Base-by-base conservation (phyloP, 1,140 invertebrate genomes). In the Cephus cinctus region DNA sequence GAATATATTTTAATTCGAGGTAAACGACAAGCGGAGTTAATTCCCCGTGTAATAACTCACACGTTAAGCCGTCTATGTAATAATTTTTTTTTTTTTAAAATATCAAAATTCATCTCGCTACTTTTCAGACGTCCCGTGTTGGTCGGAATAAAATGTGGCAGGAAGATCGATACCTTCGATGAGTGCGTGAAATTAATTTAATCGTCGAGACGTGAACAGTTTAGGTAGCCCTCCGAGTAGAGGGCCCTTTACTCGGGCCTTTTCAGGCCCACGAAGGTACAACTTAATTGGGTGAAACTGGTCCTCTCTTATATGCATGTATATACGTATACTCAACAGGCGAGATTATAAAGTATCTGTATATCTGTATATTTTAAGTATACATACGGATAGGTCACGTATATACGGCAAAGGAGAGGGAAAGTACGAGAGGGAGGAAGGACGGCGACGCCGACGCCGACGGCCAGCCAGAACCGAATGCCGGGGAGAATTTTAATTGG, bases 271-370 rank as follows among this genome's bases (percentile, higher is more conserved):
- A 38, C 39, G 54, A 39, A 54, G 49, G 57, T 68, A 74, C 73
- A 69, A 74, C 66, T 76, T 76, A 76, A 76, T 76, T 76, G 70
- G 69, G 56, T 51, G 59, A 64, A 71, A 70, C 66, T 73, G 69
- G 69, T 69, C 65, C 47, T 62, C n/a, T n/a, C n/a, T 27, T n/a
- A n/a, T n/a, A n/a, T n/a, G n/a, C n/a, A n/a, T n/a, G n/a, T n/a
- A n/a, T n/a, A n/a, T n/a, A n/a, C n/a, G n/a, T n/a, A n/a, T n/a
- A n/a, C n/a, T n/a, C n/a, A n/a, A n/a, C n/a, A n/a, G n/a, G n/a
- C n/a, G n/a, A n/a, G n/a, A n/a, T n/a, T n/a, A n/a, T n/a, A n/a
- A n/a, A n/a, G n/a, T n/a, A n/a, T n/a, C n/a, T n/a, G n/a, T n/a
- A n/a, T n/a, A n/a, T n/a, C n/a, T n/a, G n/a, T n/a, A n/a, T n/a